Evolutionary conservation across 2,113 vertebrate genomes (phyloP).

Genomic region (Orcinus orca): DNA sequence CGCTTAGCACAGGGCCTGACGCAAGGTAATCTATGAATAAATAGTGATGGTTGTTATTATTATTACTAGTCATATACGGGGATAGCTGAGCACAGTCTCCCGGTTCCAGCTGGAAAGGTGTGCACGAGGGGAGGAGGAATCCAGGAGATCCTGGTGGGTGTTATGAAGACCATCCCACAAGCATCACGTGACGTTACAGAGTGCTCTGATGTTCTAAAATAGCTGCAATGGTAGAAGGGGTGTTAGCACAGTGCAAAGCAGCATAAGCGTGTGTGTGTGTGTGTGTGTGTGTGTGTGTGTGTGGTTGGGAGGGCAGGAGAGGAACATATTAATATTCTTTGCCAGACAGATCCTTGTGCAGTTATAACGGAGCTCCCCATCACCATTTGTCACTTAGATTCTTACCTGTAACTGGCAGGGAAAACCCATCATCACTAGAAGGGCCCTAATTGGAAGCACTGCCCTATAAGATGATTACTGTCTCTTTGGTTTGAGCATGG

Average conservation of each 20-base stretch:
- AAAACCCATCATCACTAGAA: background rate
- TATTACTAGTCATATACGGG: background rate
- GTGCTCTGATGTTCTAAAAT: background rate
- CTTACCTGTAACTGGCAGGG: background rate
- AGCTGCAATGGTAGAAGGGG: background rate
- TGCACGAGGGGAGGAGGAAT: rapidly evolving
- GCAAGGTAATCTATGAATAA: background rate
- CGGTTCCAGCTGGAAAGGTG: background rate
- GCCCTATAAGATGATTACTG: background rate
- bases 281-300: background rate
- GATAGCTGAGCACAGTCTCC: background rate
- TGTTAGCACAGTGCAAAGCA: background rate
- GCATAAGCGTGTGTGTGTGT: rapidly evolving
- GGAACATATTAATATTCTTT: background rate
- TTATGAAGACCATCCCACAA: background rate
- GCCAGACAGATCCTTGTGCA: background rate
- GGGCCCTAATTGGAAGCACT: background rate
- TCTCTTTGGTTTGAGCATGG: background rate
- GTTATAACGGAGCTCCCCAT: background rate
- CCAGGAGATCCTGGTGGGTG: background rate
- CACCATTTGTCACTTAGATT: background rate
- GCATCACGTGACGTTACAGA: background rate
- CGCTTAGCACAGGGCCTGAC: background rate
- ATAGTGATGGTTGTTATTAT: background rate
- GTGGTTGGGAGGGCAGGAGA: background rate